Percentiles rank a stretch among this genome's conserved stretches.
Evolutionary conservation across 2,888 invertebrate species (phyloP).

Genomic region (Leistus spinibarbis): DNA sequence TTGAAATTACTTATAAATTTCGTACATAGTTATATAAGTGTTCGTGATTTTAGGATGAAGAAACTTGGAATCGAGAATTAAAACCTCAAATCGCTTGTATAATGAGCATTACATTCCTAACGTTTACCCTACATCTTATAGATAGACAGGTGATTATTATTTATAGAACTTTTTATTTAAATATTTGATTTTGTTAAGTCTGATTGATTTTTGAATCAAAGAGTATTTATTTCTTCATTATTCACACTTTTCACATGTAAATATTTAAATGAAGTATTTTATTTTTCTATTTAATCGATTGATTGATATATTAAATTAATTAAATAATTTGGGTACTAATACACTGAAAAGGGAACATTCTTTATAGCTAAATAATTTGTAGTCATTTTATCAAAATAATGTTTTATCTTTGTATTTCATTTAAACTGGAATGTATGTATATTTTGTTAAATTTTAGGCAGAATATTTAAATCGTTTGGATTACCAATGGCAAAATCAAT

Average conservation of each 20-base stretch:
- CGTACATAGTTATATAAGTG: neutral
- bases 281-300: neutral
- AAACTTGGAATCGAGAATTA: conserved; percentile 73
- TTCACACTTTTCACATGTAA: neutral
- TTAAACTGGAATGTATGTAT: too few relatives aligned
- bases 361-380: too few relatives aligned
- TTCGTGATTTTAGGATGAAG: conserved; percentile 59
- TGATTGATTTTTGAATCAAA: too few relatives aligned
- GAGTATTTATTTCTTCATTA: too few relatives aligned
- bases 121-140: conserved; percentile 79
- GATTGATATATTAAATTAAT: too few relatives aligned
- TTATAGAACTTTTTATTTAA: neutral
- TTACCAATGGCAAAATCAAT: conserved; percentile 76
- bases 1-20: neutral
- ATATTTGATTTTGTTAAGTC: too few relatives aligned
- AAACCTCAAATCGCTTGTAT: conserved; percentile 75
- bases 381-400: too few relatives aligned
- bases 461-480: conserved; percentile 90
- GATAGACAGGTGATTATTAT: conserved; percentile 72
- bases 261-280: neutral
- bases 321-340: too few relatives aligned
- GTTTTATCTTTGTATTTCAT: too few relatives aligned
- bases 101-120: conserved; percentile 73
- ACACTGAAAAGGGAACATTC: too few relatives aligned
- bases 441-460: too few relatives aligned